Base-by-base conservation (phyloP, 1,140 invertebrate species). In the Cydia strobilella region DNA sequence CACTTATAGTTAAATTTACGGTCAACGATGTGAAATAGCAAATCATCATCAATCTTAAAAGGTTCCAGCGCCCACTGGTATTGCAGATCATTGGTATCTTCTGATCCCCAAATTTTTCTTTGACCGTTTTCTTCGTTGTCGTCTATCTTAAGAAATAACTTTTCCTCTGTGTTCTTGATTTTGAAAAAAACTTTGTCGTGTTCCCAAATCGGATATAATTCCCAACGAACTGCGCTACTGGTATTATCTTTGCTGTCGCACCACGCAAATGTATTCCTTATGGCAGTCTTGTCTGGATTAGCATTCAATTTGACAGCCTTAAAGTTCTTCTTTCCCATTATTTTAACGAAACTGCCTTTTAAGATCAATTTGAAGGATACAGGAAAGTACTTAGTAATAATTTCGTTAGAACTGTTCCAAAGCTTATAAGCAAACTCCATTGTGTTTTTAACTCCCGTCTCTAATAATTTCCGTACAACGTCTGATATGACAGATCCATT, bases 331-430 rank as follows among this genome's bases (percentile, higher is more conserved):
- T 76, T 80, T 35, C 76, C 82, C 12, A 78, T 59, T 20, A 84
- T 79, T 65, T 74, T 82, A 7, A 84, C 78, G 25, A 20, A 6
- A 2, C 75, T 74, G 45, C 77, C 39, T 51, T 73, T 77, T 6
- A 84, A 69, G 4, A 84, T 82, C 3, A 65, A 35, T 25, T 77
- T 79, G 25, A 84, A 79, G 0, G 42, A 10, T 48, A 27, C 10
- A 18, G 83, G 83, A 20, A 84, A 84, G 63, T 76, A 66, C 1
- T 80, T 77, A 0, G n/a, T 62, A 10, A 82, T 69, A 1, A 83
- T 72, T 25, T 78, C 54, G 18, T 71, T 74, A 9, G 48, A 73
- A 12, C 10, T 65, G 23, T 82, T 72, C 81, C 80, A 83, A 7
- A 84, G 74, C 42, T 79, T 79, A 15, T 76, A 83, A 23, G 79